phyloP scores from a whole-genome alignment of 1,140 invertebrate species.

The Pantala flavescens region DNA sequence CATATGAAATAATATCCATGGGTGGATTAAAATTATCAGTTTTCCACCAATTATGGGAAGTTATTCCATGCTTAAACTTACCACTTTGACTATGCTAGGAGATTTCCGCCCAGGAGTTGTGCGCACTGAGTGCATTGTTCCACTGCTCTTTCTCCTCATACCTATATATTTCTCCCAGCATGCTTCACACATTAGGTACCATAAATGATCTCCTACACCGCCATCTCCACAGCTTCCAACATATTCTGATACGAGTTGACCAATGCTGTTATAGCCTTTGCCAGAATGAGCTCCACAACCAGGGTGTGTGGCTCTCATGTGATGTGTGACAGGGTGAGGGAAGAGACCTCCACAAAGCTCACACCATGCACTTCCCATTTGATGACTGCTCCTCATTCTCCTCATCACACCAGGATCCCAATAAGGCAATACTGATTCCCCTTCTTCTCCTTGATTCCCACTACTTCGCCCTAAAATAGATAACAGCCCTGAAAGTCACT shows the following conservation, averaged over 20 bases:
- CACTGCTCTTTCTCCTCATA: background rate
- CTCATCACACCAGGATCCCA: conserved; percentile 22
- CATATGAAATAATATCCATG: too few relatives aligned
- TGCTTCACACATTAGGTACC: conserved; percentile 84
- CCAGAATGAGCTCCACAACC: conserved; percentile 83
- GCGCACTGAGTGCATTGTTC: background rate
- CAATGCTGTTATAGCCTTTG: conserved; percentile 78
- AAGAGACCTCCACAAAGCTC: conserved; percentile 74
- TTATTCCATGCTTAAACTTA: too few relatives aligned
- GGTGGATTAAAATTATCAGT: too few relatives aligned
- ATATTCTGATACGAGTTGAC: conserved; percentile 77
- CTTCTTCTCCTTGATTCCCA: background rate
- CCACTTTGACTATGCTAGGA: too few relatives aligned
- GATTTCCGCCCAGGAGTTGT: background rate
- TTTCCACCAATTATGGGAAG: too few relatives aligned
- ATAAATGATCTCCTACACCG: conserved; percentile 65
- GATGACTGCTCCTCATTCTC: background rate
- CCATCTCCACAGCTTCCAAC: conserved; percentile 81
- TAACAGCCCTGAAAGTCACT: too few relatives aligned
- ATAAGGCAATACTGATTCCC: conserved; percentile 14
- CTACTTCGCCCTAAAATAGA: background rate
- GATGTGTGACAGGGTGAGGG: conserved; percentile 75
- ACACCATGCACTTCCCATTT: conserved; percentile 52
- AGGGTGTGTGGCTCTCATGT: conserved; percentile 80
- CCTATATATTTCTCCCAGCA: conserved; percentile 75